These are phyloP conservation scores for Terrapene triunguis DNA, from an alignment of 2,113 vertebrate species.

Conservation along the genomic window DNA sequence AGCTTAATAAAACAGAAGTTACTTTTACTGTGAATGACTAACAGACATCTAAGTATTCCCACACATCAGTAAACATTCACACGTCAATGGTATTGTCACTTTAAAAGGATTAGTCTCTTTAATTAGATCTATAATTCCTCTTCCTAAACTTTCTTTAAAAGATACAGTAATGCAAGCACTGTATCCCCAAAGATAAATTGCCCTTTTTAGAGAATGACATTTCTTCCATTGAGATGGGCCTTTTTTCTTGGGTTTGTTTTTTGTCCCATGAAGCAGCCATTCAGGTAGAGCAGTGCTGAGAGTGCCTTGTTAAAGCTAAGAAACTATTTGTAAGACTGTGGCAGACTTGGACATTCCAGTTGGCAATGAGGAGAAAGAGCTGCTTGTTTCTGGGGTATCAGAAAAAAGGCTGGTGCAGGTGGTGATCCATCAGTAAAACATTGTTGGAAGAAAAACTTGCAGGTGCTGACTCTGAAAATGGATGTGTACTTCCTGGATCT, in stretches of 20 bases:
- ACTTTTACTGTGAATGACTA: background rate
- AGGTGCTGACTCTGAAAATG: conserved; percentile 80
- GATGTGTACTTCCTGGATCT: conserved; percentile 81
- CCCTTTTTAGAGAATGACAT: conserved; percentile 55
- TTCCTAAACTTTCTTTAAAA: conserved; percentile 41
- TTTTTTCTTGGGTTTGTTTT: conserved; percentile 37
- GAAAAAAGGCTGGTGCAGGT: conserved; percentile 79
- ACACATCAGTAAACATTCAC: background rate
- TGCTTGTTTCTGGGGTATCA: conserved; percentile 64
- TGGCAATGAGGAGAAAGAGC: conserved; percentile 81
- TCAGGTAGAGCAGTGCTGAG: conserved; percentile 65
- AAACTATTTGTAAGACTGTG: conserved; percentile 69
- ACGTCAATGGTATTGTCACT: conserved; percentile 8
- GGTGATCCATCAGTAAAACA: conserved; percentile 71
- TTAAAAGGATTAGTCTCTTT: conserved; percentile 28
- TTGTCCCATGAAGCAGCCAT: conserved; percentile 64
- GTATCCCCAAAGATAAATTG: conserved; percentile 15
- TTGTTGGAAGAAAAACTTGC: conserved; percentile 75
- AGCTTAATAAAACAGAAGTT: background rate
- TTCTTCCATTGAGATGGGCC: conserved; percentile 42
- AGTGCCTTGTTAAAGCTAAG: conserved; percentile 61
- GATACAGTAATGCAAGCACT: background rate
- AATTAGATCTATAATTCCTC: conserved; percentile 4
- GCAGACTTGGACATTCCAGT: conserved; percentile 69
- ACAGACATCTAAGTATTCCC: conserved; percentile 3